phyloP scores from a whole-genome alignment of 30 jellyfish, hydroid and myxozoan species.

The Aurelia sp. region DNA sequence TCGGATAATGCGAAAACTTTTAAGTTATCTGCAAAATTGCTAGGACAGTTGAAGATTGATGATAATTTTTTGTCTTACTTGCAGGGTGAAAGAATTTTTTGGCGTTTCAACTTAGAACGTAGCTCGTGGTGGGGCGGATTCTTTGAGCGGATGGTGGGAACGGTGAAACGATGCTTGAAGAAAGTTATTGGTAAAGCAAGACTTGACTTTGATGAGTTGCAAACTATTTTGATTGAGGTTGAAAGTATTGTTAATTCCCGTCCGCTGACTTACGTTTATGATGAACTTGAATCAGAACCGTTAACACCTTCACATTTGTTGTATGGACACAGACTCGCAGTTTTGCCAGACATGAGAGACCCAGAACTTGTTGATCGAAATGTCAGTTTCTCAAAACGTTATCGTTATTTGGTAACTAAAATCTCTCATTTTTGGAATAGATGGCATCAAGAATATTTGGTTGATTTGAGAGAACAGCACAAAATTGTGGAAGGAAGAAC shows the following conservation, averaged over 20 bases:
- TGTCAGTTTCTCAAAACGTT: neutral
- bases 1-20: conserved; percentile 22
- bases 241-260: conserved; percentile 3
- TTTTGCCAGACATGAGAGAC: neutral
- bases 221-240: conserved; percentile 24
- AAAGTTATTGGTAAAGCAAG: no score
- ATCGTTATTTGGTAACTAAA: neutral
- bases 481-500: no score
- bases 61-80: neutral
- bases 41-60: neutral
- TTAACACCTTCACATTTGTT: conserved; percentile 46
- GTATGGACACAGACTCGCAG: conserved; percentile 15
- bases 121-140: no score
- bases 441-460: conserved; percentile 1
- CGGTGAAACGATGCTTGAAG: no score
- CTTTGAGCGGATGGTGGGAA: no score
- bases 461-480: no score
- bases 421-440: conserved; percentile 12
- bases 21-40: neutral
- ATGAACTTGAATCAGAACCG: conserved; percentile 12
- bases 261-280: conserved; percentile 26
- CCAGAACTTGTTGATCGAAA: neutral
- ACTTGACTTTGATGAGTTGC: conserved; percentile 11
- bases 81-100: neutral
- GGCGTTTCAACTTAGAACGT: conserved; percentile 10